Percentiles rank a stretch among this genome's conserved stretches.
Conservation (phyloP, 1,140 invertebrate genomes). For the Pseudoatta argentina region DNA sequence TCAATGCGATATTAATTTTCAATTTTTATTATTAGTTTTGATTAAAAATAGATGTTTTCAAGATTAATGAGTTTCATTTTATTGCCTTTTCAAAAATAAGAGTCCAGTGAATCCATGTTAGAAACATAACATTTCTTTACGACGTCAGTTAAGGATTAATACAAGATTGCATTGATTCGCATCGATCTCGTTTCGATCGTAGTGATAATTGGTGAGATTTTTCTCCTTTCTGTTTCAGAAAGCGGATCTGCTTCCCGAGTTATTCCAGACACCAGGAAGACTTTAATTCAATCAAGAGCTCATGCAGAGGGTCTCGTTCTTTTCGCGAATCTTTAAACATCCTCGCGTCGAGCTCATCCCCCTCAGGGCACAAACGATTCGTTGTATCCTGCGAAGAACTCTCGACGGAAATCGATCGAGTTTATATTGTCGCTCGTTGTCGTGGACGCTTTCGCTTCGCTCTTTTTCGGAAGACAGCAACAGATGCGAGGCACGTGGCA, state of each 20-base stretch:
- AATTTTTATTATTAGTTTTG: no score
- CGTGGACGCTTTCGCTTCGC: constrained; percentile 19
- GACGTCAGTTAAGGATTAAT: not conserved
- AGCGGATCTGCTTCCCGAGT: constrained; percentile 15
- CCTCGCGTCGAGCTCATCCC: constrained; percentile 51
- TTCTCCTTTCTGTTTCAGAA: not conserved
- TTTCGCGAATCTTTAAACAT: constrained; percentile 74
- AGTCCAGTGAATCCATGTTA: no score
- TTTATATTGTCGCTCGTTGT: constrained; percentile 74
- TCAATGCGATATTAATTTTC: no score
- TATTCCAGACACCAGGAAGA: constrained; percentile 31
- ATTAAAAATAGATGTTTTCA: no score
- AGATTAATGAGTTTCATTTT: no score
- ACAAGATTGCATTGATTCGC: not conserved
- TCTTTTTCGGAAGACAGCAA: constrained; percentile 72
- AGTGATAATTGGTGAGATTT: not conserved
- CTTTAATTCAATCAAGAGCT: constrained; percentile 51
- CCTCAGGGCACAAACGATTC: constrained; percentile 49
- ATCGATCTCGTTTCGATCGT: not conserved
- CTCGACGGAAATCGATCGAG: constrained; percentile 76
- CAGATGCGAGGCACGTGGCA: constrained; percentile 68
- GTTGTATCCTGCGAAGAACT: constrained; percentile 62
- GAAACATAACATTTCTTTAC: no score
- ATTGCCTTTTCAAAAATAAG: no score
- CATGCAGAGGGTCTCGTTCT: constrained; percentile 51